Base-by-base conservation (phyloP, 2,113 vertebrate species). In the Gobius niger region DNA sequence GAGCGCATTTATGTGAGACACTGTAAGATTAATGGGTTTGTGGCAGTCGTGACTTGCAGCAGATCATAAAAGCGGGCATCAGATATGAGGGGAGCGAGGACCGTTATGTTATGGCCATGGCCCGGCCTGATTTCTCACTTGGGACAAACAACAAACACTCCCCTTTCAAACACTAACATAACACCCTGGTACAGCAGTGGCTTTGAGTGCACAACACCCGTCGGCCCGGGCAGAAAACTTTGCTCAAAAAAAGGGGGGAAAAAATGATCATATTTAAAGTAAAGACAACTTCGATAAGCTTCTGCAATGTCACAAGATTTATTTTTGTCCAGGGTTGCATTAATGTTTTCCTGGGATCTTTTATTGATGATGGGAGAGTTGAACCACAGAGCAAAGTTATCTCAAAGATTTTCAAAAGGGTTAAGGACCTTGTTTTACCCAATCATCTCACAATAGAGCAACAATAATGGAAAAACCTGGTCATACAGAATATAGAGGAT, bases 51-150 rank as follows among this genome's bases (percentile, higher is more conserved):
- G 79, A 83, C 72, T 18, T 54, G 65, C n/a, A 24, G 16, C 49
- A 0, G 67, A 61, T 78, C 80, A 73, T 86, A 88, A 86, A 86
- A 82, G 62, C 52, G 68, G 15, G 68, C 12, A 8, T 65, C 70
- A 63, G 70, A 81, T 72, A 73, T 41, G 65, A 79, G 67, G 63
- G 77, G 82, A 83, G 9, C 52, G 70, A 76, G 76, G 68, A 67
- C 71, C 54, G 77, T 82, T 82, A 85, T 76, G 81, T 78, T 34
- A 54, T 73, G 84, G 68, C 80, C 80, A 0, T 72, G 82, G 80
- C 80, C 46, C 65, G 80, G 70, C 72, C 68, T 78, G 65, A 78
- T 15, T 78, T 44, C 75, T 44, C 71, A 47, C 59, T 72, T 41
- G 53, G 72, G 63, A 85, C 60, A 72, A 63, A 81, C 74, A 59